A percentile compares a stretch with the other conserved stretches of the same genome.
Conservation (phyloP, 1,140 invertebrate species). For the Pectinophora gossypiella region DNA sequence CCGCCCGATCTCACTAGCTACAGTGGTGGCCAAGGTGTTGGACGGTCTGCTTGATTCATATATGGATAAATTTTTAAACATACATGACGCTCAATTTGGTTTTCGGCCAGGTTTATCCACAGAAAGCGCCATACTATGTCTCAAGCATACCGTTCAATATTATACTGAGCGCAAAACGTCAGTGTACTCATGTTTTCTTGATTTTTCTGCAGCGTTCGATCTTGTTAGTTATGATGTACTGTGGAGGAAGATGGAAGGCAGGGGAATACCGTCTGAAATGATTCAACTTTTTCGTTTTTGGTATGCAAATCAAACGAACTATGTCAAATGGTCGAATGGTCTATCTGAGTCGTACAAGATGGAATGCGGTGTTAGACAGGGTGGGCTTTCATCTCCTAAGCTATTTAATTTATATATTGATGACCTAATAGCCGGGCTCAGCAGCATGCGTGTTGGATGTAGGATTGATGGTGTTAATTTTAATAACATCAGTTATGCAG, state of each 20-base stretch:
- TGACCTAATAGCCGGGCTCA: no score
- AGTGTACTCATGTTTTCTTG: slow-evolving; percentile 3
- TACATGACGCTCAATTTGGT: slow-evolving; percentile 3
- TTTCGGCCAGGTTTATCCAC: background rate
- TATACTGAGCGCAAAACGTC: background rate
- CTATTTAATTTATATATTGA: no score
- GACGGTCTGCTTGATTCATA: background rate
- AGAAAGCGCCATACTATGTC: background rate
- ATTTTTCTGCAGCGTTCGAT: slow-evolving; percentile 3
- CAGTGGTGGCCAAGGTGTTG: background rate
- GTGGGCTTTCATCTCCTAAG: no score
- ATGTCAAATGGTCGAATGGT: background rate
- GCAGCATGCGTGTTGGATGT: no score
- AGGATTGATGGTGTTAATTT: no score
- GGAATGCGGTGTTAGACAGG: no score
- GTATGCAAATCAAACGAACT: background rate
- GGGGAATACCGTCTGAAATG: background rate
- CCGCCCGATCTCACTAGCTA: background rate
- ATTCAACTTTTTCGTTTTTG: background rate
- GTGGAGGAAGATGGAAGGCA: background rate
- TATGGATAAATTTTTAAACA: background rate
- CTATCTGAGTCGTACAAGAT: no score
- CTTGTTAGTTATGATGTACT: slow-evolving; percentile 1
- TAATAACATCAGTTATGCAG: no score
- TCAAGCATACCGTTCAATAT: slow-evolving; percentile 4